Percentiles rank a stretch among this genome's conserved stretches.
Evolutionary conservation across 23 tunicate species (phyloP).

Genomic region (Corella eumyota): DNA sequence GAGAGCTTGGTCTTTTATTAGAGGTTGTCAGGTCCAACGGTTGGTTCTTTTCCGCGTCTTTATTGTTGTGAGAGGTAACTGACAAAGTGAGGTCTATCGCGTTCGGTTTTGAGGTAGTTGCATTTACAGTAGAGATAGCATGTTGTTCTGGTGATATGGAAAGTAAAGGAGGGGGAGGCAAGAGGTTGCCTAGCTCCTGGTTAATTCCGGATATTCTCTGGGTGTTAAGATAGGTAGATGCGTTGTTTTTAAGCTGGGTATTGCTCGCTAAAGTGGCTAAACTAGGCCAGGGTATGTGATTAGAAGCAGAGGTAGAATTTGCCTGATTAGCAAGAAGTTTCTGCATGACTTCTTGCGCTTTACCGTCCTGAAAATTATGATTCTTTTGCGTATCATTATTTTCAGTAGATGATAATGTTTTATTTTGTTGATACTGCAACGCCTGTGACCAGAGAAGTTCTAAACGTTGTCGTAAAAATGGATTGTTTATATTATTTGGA

Average conservation of each 20-base stretch:
- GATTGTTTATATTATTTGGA: background rate
- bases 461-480: conserved; percentile 8
- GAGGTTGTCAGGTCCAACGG: conserved; percentile 45
- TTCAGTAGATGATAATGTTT: background rate
- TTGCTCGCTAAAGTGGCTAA: conserved; percentile 13
- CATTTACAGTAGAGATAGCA: background rate
- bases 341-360: conserved; percentile 2
- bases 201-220: no score
- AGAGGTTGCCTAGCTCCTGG: conserved; percentile 17
- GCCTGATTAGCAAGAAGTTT: background rate
- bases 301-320: no score
- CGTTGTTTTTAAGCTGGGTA: background rate
- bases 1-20: conserved; percentile 10
- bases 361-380: background rate
- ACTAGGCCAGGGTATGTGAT: conserved; percentile 23
- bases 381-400: background rate
- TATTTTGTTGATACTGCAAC: conserved; percentile 22
- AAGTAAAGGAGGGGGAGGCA: conserved; percentile 24
- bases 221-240: no score
- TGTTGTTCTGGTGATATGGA: conserved; percentile 1
- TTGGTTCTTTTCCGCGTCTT: conserved; percentile 7
- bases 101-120: conserved; percentile 6
- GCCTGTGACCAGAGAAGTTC: conserved; percentile 22
- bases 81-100: background rate
- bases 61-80: background rate